phyloP scores from a whole-genome alignment of 1,140 invertebrate species.

The Drosophila virilis region DNA sequence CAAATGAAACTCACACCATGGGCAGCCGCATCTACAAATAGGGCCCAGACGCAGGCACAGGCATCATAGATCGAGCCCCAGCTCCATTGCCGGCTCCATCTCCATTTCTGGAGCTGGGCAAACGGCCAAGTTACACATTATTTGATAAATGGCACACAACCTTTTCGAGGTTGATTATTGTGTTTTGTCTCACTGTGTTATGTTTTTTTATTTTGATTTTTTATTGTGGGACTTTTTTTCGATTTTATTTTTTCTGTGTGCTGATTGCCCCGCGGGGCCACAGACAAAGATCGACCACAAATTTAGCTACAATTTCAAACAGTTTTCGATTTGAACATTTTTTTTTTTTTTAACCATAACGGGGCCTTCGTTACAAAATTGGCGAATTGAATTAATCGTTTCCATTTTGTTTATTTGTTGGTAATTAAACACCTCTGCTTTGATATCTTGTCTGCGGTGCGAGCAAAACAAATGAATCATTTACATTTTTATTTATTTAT shows the following conservation, averaged over 20 bases:
- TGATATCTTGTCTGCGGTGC: constrained; percentile 72
- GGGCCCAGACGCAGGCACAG: constrained; percentile 32
- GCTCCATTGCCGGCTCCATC: constrained; percentile 41
- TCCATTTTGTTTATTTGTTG: constrained; percentile 83
- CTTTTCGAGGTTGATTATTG: constrained; percentile 83
- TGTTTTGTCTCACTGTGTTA: constrained; percentile 69
- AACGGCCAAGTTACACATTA: constrained; percentile 76
- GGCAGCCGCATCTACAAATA: constrained; percentile 48
- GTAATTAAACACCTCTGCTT: constrained; percentile 83
- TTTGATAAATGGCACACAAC: constrained; percentile 83
- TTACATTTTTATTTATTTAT: constrained; percentile 57
- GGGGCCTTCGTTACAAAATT: constrained; percentile 72
- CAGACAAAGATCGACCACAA: constrained; percentile 58
- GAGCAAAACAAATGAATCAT: constrained; percentile 74
- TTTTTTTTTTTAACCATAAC: constrained; percentile 65
- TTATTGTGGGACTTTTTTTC: constrained; percentile 67
- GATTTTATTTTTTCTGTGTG: constrained; percentile 28
- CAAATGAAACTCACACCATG: constrained; percentile 74
- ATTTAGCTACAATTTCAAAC: constrained; percentile 77
- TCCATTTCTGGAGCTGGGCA: constrained; percentile 51
- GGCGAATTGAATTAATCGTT: constrained; percentile 82
- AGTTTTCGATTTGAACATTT: constrained; percentile 36
- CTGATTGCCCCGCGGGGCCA: constrained; percentile 54
- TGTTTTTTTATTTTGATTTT: constrained; percentile 27
- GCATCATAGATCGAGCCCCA: constrained; percentile 27